Evolutionary conservation across 2,797 vertebrate genomes (phyloP).

Genomic region (Chelidonichthys spinosus): DNA sequence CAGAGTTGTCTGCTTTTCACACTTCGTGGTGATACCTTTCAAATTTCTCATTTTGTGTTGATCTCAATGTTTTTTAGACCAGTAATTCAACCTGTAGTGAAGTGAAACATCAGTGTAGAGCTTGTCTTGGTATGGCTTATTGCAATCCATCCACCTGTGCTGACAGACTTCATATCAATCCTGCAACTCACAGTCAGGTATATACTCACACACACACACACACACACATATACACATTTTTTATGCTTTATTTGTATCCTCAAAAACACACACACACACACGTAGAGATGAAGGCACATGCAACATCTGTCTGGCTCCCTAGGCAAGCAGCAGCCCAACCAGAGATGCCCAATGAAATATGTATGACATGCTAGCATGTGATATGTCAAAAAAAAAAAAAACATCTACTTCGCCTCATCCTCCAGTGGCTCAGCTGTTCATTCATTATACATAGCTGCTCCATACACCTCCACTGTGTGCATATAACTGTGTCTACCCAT

Average conservation of each 20-base stretch:
- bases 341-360: slow-evolving; percentile 76
- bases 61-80: background rate
- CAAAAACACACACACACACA: slow-evolving; percentile 34
- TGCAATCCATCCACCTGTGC: slow-evolving; percentile 10
- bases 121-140: background rate
- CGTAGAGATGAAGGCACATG: slow-evolving; percentile 10
- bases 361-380: slow-evolving; percentile 66
- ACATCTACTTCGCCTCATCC: slow-evolving; percentile 48
- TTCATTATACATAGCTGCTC: slow-evolving; percentile 68
- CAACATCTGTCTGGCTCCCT: slow-evolving; percentile 72
- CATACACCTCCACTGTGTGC: slow-evolving; percentile 54
- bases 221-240: slow-evolving; percentile 1
- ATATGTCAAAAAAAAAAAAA: slow-evolving; percentile 56
- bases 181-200: slow-evolving; percentile 35
- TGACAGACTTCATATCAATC: slow-evolving; percentile 34
- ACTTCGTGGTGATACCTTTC: no score
- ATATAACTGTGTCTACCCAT: slow-evolving; percentile 33
- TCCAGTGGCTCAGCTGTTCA: slow-evolving; percentile 72
- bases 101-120: background rate
- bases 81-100: background rate
- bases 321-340: slow-evolving; percentile 62
- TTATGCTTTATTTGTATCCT: slow-evolving; percentile 55
- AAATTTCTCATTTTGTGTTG: background rate
- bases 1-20: no score
- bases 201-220: background rate